phyloP scores from a whole-genome alignment of 2,113 vertebrate genomes.

The Passer montanus region DNA sequence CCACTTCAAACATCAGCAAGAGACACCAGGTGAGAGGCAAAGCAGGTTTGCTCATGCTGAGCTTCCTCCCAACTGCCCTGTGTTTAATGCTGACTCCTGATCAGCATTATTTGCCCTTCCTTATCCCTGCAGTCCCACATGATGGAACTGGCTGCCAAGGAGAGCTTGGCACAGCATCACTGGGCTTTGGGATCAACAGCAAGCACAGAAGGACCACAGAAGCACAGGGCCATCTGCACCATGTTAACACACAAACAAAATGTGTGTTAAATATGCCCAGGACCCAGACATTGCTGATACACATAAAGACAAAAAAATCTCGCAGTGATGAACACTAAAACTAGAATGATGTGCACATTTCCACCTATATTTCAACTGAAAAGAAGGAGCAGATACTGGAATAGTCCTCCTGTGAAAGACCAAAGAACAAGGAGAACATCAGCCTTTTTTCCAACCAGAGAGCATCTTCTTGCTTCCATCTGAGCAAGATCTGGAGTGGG shows the following conservation, averaged over 20 bases:
- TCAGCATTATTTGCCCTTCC: not conserved
- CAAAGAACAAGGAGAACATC: not conserved
- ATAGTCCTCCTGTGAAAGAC: slow-evolving; percentile 39
- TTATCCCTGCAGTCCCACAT: not conserved
- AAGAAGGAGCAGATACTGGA: not conserved
- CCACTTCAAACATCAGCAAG: slow-evolving; percentile 28
- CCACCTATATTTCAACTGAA: not conserved
- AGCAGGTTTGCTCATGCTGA: not conserved
- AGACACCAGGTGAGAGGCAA: not conserved
- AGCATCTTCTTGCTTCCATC: not conserved
- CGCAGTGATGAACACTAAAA: not conserved
- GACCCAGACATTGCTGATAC: not conserved
- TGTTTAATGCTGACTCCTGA: not conserved
- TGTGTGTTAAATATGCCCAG: not conserved
- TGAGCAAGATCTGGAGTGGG: not conserved
- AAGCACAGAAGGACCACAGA: not conserved
- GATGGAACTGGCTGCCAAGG: not conserved
- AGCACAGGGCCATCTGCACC: not conserved
- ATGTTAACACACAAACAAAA: not conserved
- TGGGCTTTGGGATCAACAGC: slow-evolving; percentile 8
- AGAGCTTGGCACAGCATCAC: not conserved
- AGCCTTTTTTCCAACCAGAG: not conserved
- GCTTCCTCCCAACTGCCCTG: not conserved
- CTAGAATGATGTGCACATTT: not conserved
- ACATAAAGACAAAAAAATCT: not conserved